Conservation (phyloP, 2,888 invertebrate species). For the Lasioglossum leucozonium region DNA sequence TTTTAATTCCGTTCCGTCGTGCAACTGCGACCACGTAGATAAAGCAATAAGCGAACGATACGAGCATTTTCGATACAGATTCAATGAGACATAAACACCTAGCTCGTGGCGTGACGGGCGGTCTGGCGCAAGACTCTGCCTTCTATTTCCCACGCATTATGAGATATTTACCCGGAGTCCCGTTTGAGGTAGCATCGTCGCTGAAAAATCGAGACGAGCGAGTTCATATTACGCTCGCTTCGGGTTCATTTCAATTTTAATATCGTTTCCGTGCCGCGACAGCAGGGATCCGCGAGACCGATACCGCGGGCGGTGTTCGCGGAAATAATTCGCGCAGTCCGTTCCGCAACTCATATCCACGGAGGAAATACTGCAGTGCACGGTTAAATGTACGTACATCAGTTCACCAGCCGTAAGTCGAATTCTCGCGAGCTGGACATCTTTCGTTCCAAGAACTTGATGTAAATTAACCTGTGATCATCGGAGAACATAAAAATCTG, state of each 20-base stretch:
- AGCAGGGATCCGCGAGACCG: slow-evolving; percentile 18
- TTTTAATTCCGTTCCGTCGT: background rate
- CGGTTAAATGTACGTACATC: background rate
- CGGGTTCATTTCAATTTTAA: slow-evolving; percentile 38
- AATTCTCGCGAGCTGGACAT: background rate
- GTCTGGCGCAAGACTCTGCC: background rate
- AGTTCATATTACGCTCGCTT: slow-evolving; percentile 1
- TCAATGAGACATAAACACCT: background rate
- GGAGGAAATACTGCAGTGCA: background rate
- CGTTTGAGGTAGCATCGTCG: background rate
- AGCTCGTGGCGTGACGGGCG: background rate
- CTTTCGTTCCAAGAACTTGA: too few relatives aligned
- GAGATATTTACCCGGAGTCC: background rate
- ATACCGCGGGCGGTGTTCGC: slow-evolving; percentile 36
- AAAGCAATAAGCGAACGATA: background rate
- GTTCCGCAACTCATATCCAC: slow-evolving; percentile 47
- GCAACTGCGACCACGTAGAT: background rate
- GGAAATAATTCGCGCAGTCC: slow-evolving; percentile 55
- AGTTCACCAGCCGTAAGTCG: background rate
- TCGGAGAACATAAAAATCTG: too few relatives aligned
- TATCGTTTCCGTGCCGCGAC: slow-evolving; percentile 20
- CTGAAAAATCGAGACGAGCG: slow-evolving; percentile 5
- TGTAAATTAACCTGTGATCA: too few relatives aligned
- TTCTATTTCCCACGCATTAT: background rate
- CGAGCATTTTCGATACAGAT: background rate